Evolutionary conservation across 2,888 invertebrate genomes (phyloP).

Genomic region (Nymphalis urticae): DNA sequence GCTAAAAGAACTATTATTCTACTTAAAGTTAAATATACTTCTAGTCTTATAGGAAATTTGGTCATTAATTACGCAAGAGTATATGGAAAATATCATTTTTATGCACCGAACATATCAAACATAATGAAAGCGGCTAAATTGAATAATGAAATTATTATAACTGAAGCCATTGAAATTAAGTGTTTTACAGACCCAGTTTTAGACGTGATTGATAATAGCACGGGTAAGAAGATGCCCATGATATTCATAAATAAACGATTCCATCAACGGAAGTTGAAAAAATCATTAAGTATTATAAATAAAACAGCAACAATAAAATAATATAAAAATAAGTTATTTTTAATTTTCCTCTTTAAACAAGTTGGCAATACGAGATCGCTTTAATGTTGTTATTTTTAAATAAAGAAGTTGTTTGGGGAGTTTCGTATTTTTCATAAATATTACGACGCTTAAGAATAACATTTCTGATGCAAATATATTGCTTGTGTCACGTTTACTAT

Average conservation of each 20-base stretch:
- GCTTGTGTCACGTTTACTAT: too few relatives aligned
- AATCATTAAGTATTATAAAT: neutral
- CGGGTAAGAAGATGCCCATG: slow-evolving; percentile 41
- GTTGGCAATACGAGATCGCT: too few relatives aligned
- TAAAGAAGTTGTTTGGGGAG: too few relatives aligned
- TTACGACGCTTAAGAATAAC: too few relatives aligned
- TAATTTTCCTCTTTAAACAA: too few relatives aligned
- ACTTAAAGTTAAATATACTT: slow-evolving; percentile 52
- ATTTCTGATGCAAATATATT: too few relatives aligned
- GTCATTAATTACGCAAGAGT: slow-evolving; percentile 55
- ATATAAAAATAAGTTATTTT: too few relatives aligned
- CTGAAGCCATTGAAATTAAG: slow-evolving; percentile 56
- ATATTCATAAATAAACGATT: slow-evolving; percentile 20
- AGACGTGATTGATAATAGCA: slow-evolving; percentile 50
- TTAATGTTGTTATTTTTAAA: too few relatives aligned
- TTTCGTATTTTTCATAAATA: too few relatives aligned
- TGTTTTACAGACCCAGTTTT: slow-evolving; percentile 57
- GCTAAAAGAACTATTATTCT: slow-evolving; percentile 54
- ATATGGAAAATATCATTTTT: slow-evolving; percentile 68
- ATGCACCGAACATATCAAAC: slow-evolving; percentile 54
- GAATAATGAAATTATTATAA: slow-evolving; percentile 56
- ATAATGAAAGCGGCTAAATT: slow-evolving; percentile 61
- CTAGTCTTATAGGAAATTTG: slow-evolving; percentile 53
- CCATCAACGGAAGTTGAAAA: slow-evolving; percentile 15
- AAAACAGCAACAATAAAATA: too few relatives aligned